Percentiles rank a stretch among this genome's conserved stretches.
These are phyloP conservation scores for Sebastes trivittatus DNA, from an alignment of 2,797 vertebrate species.

Conservation along the genomic window DNA sequence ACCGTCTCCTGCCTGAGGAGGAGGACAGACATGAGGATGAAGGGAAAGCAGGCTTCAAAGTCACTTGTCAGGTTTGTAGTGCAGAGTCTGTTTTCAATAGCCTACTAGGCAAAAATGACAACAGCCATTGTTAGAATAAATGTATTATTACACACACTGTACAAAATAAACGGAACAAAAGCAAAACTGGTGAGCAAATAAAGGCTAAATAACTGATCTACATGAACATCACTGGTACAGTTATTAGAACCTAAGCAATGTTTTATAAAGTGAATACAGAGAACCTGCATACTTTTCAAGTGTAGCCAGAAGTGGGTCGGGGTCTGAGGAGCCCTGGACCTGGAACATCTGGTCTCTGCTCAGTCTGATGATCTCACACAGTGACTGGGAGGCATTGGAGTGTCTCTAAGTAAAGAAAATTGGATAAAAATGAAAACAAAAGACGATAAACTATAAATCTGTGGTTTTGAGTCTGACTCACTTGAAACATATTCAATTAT, in stretches of 20 bases:
- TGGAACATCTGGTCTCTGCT: conserved; percentile 99
- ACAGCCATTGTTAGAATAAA: background rate
- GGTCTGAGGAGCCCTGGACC: conserved; percentile 94
- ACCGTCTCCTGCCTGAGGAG: conserved; percentile 92
- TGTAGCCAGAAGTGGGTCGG: conserved; percentile 95
- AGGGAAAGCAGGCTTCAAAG: background rate
- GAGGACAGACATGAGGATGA: background rate
- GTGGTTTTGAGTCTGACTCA: background rate
- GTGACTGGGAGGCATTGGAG: conserved; percentile 97
- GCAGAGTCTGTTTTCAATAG: background rate
- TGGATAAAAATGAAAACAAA: background rate
- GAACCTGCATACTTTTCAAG: conserved; percentile 90
- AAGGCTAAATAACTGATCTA: background rate
- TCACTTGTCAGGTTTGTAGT: background rate
- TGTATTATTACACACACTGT: background rate
- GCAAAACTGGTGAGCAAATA: background rate
- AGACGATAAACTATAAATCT: background rate
- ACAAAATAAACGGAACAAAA: background rate
- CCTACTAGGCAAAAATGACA: background rate
- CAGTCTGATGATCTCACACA: conserved; percentile 98
- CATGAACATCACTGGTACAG: background rate
- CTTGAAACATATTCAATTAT: background rate
- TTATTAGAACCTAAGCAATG: background rate
- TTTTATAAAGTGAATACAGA: background rate
- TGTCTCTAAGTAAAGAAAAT: conserved; percentile 86